These are phyloP conservation scores for Gobio gobio DNA, from an alignment of 2,113 vertebrate species.

Conservation along the genomic window DNA sequence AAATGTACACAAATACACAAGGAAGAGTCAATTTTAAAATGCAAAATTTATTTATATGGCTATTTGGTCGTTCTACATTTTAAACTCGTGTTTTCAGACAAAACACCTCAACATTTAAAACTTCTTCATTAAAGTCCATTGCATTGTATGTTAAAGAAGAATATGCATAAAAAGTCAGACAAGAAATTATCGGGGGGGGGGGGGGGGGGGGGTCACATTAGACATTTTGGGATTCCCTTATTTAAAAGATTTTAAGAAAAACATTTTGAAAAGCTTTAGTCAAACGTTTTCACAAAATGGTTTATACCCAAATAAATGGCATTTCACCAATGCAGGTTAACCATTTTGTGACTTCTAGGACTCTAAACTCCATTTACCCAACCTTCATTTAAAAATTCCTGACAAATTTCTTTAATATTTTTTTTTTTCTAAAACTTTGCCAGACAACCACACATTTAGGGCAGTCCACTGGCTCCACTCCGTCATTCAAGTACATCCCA, in stretches of 20 bases:
- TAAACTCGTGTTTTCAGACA: conserved; percentile 52
- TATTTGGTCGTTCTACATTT: conserved; percentile 70
- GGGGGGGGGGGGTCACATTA: conserved; percentile 71
- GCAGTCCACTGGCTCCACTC: conserved; percentile 40
- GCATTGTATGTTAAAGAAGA: conserved; percentile 72
- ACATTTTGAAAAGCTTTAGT: conserved; percentile 43
- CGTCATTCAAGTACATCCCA: conserved; percentile 63
- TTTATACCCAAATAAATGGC: conserved; percentile 37
- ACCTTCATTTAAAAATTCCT: conserved; percentile 58
- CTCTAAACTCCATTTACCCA: conserved; percentile 25
- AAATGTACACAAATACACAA: conserved; percentile 19
- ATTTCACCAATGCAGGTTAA: conserved; percentile 30
- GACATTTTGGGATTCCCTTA: conserved; percentile 68
- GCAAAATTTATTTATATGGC: conserved; percentile 74
- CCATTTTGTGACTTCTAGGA: conserved; percentile 26
- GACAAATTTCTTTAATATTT: conserved; percentile 10
- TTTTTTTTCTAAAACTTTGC: conserved; percentile 32
- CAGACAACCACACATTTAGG: conserved; percentile 24
- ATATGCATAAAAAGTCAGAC: conserved; percentile 45
- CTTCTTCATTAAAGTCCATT: conserved; percentile 71
- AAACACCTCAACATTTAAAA: conserved; percentile 70
- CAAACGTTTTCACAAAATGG: conserved; percentile 45
- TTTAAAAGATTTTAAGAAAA: conserved; percentile 46
- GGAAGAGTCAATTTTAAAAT: conserved; percentile 66
- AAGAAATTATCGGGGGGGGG: conserved; percentile 31